phyloP scores from a whole-genome alignment of 2,888 invertebrate genomes.

The Diploptera punctata region DNA sequence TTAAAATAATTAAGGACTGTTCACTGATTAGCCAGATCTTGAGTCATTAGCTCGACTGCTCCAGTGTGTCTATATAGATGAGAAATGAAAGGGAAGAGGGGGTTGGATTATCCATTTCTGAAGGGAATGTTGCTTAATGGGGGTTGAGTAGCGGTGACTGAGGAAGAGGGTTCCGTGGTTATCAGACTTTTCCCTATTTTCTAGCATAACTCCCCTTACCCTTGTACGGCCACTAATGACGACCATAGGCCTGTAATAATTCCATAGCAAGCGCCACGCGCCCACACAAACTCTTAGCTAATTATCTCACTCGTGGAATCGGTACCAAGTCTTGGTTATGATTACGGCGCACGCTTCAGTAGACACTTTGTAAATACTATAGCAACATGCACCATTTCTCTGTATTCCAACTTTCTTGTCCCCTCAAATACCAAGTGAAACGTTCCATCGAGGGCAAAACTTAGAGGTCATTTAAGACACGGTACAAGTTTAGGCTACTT shows the following conservation, averaged over 20 bases:
- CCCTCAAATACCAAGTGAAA: not conserved
- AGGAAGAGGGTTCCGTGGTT: not conserved
- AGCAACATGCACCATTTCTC: constrained; percentile 5
- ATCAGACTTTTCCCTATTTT: constrained; percentile 13
- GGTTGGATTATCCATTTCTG: not conserved
- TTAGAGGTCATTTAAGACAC: constrained; percentile 6
- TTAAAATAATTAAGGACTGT: constrained; percentile 37
- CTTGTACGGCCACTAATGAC: constrained; percentile 16
- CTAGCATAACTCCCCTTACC: not conserved
- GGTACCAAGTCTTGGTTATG: not conserved
- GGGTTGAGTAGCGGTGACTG: not conserved
- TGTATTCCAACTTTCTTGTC: not conserved
- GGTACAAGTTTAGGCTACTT: not conserved
- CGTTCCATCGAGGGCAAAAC: not conserved
- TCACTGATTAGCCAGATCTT: constrained; percentile 34
- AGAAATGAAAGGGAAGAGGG: constrained; percentile 31
- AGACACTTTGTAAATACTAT: not conserved
- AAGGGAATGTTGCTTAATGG: not conserved
- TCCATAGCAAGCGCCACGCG: constrained; percentile 10
- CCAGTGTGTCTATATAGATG: constrained; percentile 31
- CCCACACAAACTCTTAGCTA: constrained; percentile 32
- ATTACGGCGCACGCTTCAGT: constrained; percentile 3
- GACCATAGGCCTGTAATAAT: constrained; percentile 15
- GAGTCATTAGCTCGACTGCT: constrained; percentile 34
- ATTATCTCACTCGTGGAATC: constrained; percentile 24